A percentile compares a stretch with the other conserved stretches of the same genome.
phyloP scores from a whole-genome alignment of 2,797 vertebrate species.

The Kryptopterus vitreolus region DNA sequence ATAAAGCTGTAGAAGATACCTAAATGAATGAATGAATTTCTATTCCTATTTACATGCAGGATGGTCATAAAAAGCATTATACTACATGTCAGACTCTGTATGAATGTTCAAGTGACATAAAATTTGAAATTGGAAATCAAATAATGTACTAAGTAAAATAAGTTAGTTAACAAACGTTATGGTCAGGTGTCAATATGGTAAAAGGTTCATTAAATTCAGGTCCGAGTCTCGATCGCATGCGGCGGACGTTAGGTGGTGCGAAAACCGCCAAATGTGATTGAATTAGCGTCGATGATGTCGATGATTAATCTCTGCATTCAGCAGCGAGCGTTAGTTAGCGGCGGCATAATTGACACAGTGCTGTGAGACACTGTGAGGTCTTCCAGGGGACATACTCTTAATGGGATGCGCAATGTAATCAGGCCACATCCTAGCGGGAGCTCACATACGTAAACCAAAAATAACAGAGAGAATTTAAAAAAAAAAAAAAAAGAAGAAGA shows the following conservation, averaged over 20 bases:
- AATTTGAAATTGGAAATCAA: no score
- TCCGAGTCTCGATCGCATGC: slow-evolving; percentile 4
- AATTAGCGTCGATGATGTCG: slow-evolving; percentile 41
- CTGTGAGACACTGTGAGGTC: slow-evolving; percentile 45
- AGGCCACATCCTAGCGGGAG: slow-evolving; percentile 52
- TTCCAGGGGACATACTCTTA: slow-evolving; percentile 47
- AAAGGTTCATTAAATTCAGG: neutral
- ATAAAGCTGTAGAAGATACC: no score
- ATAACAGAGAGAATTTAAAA: slow-evolving; percentile 32
- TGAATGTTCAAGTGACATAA: no score
- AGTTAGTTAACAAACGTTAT: no score
- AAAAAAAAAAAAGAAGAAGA: no score
- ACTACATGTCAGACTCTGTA: no score
- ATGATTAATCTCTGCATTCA: slow-evolving; percentile 46
- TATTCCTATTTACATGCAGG: no score
- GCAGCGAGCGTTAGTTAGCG: slow-evolving; percentile 45
- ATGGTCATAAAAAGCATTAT: no score
- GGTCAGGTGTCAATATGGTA: no score
- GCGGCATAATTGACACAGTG: slow-evolving; percentile 48
- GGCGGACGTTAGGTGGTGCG: slow-evolving; percentile 20
- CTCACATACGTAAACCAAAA: slow-evolving; percentile 45
- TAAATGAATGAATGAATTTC: no score
- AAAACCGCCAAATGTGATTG: slow-evolving; percentile 39
- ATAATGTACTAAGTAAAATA: no score
- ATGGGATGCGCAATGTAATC: slow-evolving; percentile 47